Percentiles rank a stretch among this genome's conserved stretches.
Conservation (phyloP, 2,888 invertebrate genomes). For the Orthonychiurus folsomi region DNA sequence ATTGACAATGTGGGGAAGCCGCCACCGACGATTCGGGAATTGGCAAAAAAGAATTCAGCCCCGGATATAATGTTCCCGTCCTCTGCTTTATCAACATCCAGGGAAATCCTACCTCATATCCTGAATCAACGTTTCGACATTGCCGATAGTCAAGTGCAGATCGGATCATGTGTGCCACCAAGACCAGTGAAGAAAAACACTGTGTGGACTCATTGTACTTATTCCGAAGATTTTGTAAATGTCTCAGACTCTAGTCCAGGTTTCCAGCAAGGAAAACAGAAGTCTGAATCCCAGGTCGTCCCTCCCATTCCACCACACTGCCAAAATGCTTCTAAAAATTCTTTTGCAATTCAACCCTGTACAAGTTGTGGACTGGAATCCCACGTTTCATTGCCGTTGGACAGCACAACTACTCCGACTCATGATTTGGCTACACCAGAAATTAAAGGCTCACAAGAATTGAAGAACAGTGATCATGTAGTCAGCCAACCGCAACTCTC, state of each 20-base stretch:
- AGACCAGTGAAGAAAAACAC: neutral
- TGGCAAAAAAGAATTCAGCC: constrained; percentile 36
- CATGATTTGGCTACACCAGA: too few species aligned
- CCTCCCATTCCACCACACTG: neutral
- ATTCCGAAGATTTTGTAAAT: constrained; percentile 2
- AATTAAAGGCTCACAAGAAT: too few species aligned
- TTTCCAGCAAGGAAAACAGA: neutral
- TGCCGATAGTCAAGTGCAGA: neutral
- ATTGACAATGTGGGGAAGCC: neutral
- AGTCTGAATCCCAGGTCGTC: neutral
- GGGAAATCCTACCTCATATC: neutral
- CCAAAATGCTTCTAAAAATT: too few species aligned
- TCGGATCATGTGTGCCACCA: neutral
- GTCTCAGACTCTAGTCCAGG: neutral
- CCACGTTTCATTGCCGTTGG: too few species aligned
- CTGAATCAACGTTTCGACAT: neutral
- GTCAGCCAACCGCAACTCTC: too few species aligned
- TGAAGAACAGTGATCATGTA: too few species aligned
- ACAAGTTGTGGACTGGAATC: too few species aligned
- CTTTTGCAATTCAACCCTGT: too few species aligned
- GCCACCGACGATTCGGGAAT: constrained; percentile 2
- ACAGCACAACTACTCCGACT: too few species aligned
- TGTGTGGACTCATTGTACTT: neutral
- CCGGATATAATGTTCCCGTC: constrained; percentile 32
- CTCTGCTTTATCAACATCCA: neutral